A percentile compares a stretch with the other conserved stretches of the same genome.
Conservation (phyloP, 1,140 invertebrate species). For the Sitobion miscanthi region DNA sequence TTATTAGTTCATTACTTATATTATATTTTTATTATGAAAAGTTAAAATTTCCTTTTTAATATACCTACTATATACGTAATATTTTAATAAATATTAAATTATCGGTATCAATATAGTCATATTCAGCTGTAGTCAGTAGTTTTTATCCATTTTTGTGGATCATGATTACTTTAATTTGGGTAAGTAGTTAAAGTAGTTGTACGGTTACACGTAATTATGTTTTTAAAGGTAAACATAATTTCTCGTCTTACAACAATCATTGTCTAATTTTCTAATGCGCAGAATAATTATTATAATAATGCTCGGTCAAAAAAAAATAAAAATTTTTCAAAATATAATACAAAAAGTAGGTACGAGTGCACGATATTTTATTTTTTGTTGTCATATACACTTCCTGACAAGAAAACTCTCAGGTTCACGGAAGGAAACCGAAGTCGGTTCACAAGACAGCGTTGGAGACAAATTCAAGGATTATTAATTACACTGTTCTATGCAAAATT, state of each 20-base stretch:
- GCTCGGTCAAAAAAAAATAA: background rate
- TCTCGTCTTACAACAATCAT: background rate
- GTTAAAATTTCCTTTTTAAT: background rate
- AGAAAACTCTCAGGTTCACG: background rate
- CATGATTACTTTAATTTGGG: background rate
- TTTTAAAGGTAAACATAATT: background rate
- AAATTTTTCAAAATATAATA: background rate
- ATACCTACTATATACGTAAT: background rate
- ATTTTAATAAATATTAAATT: background rate
- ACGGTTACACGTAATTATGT: background rate
- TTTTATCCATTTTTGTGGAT: background rate
- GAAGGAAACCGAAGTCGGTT: background rate
- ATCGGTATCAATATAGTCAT: background rate
- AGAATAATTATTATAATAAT: background rate
- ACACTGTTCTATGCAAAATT: conserved; percentile 15
- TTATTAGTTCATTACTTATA: background rate
- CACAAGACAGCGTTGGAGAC: background rate
- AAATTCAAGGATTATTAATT: conserved; percentile 37
- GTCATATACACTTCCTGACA: background rate
- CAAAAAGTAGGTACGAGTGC: background rate
- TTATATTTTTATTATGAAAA: too few species aligned
- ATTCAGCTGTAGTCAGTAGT: background rate
- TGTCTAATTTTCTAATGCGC: background rate
- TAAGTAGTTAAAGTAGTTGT: background rate
- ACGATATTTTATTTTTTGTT: background rate